Conservation (phyloP, 2,888 invertebrate genomes). For the Periphyllus acericola region DNA sequence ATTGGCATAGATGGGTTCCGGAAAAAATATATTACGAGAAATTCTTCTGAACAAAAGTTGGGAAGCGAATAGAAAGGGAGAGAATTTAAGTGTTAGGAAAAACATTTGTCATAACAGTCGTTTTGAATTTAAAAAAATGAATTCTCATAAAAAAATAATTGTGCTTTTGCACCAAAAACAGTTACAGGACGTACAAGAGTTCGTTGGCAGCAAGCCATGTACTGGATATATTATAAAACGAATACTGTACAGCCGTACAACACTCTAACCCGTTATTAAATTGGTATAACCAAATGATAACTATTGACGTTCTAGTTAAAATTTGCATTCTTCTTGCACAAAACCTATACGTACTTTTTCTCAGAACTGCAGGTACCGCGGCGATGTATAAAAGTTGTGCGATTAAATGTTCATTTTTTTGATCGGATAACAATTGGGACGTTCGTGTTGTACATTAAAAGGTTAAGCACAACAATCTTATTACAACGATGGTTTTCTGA, state of each 20-base stretch:
- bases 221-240: not conserved
- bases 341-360: too few species aligned
- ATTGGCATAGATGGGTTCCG: not conserved
- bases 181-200: slow-evolving; percentile 16
- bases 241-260: not conserved
- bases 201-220: slow-evolving; percentile 27
- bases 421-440: too few species aligned
- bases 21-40: slow-evolving; percentile 5
- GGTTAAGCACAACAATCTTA: too few species aligned
- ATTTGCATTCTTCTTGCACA: too few species aligned
- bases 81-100: slow-evolving; percentile 1
- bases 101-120: slow-evolving; percentile 37
- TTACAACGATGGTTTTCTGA: too few species aligned
- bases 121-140: not conserved
- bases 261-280: slow-evolving; percentile 18
- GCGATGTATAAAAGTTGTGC: too few species aligned
- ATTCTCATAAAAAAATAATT: slow-evolving; percentile 20
- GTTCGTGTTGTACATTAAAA: too few species aligned
- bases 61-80: not conserved
- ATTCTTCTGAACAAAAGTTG: not conserved
- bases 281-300: not conserved
- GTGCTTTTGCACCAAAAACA: slow-evolving; percentile 21
- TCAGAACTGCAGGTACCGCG: too few species aligned
- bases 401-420: too few species aligned
- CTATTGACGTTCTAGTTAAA: too few species aligned